Percentiles rank a stretch among this genome's conserved stretches.
These are phyloP conservation scores for Sternotherus odoratus DNA, from an alignment of 2,797 vertebrate species.

Conservation along the genomic window DNA sequence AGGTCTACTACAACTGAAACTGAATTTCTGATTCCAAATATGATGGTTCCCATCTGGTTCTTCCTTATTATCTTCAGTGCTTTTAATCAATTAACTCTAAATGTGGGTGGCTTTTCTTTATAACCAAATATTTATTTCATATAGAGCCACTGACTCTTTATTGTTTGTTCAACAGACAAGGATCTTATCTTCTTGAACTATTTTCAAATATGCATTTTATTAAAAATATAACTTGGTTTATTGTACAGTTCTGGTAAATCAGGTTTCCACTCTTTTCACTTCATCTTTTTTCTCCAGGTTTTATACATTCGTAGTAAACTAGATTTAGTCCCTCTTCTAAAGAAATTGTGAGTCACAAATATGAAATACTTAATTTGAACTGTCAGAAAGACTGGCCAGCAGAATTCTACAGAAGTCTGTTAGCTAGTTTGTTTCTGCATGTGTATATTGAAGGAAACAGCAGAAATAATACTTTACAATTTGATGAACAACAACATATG, in stretches of 20 bases:
- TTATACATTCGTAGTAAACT: constrained; percentile 15
- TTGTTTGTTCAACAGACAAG: neutral
- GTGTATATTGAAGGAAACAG: constrained; percentile 60
- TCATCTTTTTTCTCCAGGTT: neutral
- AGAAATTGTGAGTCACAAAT: constrained; percentile 56
- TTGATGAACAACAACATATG: constrained; percentile 76
- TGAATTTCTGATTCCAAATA: constrained; percentile 10
- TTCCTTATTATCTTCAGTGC: constrained; percentile 19
- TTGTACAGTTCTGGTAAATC: neutral
- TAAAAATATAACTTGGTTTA: neutral
- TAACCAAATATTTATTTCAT: neutral
- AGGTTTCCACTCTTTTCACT: neutral
- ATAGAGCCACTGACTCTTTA: neutral
- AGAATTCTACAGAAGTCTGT: constrained; percentile 58
- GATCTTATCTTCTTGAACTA: neutral
- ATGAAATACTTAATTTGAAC: constrained; percentile 62
- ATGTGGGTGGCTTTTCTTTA: constrained; percentile 10
- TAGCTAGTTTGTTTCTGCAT: constrained; percentile 48
- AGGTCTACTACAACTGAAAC: constrained; percentile 16
- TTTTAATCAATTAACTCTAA: constrained; percentile 13
- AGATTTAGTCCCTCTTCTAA: constrained; percentile 53
- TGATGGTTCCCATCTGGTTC: constrained; percentile 16
- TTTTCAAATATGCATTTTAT: neutral
- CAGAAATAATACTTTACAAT: constrained; percentile 72
- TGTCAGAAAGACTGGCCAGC: constrained; percentile 52